Evolutionary conservation across 2,888 invertebrate species (phyloP).

Genomic region (Pemphredon lugubris): DNA sequence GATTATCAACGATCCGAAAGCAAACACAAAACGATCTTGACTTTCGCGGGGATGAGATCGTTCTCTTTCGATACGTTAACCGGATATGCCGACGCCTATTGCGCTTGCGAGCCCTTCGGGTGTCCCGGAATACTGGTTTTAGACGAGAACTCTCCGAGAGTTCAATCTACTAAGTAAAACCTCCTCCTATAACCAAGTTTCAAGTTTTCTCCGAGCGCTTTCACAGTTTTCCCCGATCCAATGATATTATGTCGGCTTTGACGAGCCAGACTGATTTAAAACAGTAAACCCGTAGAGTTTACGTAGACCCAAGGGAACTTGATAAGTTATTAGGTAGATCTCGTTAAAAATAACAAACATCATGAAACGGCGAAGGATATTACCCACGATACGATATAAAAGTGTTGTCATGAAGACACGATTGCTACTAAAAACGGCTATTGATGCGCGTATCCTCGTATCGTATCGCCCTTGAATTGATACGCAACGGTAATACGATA

Average conservation of each 20-base stretch:
- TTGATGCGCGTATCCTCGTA: too few species aligned
- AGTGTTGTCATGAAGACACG: too few species aligned
- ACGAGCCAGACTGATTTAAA: constrained; percentile 47
- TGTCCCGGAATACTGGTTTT: constrained; percentile 43
- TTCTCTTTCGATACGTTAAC: constrained; percentile 1
- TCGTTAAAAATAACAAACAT: too few species aligned
- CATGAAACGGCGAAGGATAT: too few species aligned
- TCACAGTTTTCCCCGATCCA: constrained; percentile 61
- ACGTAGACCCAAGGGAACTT: constrained; percentile 20
- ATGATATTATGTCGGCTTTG: constrained; percentile 68
- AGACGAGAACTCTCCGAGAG: constrained; percentile 55
- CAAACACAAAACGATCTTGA: constrained; percentile 35
- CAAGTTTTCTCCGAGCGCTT: constrained; percentile 39
- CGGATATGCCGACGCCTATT: constrained; percentile 23
- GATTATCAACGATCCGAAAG: constrained; percentile 10
- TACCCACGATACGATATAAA: too few species aligned
- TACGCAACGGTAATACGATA: neutral
- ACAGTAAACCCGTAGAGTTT: constrained; percentile 40
- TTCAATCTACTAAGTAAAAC: constrained; percentile 77
- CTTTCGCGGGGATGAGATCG: constrained; percentile 18
- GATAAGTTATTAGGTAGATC: constrained; percentile 17
- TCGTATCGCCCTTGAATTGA: neutral
- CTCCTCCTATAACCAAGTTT: constrained; percentile 54
- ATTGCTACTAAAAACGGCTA: too few species aligned
- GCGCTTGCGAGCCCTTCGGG: constrained; percentile 26